Conservation (phyloP, 2,888 invertebrate genomes). For the Julus scanicus region DNA sequence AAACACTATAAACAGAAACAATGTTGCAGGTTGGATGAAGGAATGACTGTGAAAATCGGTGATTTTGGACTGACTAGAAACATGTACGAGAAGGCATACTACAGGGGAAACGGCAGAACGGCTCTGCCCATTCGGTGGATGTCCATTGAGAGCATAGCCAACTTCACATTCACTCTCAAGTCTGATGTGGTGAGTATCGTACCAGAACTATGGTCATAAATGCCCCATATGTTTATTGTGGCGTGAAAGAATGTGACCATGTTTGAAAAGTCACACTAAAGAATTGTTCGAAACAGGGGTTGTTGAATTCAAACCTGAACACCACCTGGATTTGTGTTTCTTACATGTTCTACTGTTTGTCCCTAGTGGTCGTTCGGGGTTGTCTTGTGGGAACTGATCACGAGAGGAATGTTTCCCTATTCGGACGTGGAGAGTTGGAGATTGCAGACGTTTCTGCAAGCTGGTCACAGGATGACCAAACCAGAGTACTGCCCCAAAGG, state of each 20-base stretch:
- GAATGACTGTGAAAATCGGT: conserved; percentile 68
- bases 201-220: no score
- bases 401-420: conserved; percentile 68
- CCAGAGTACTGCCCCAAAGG: neutral
- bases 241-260: no score
- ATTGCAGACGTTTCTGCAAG: neutral
- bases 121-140: conserved; percentile 70
- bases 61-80: conserved; percentile 72
- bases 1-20: neutral
- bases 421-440: conserved; percentile 69
- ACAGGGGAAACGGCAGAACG: conserved; percentile 66
- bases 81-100: conserved; percentile 69
- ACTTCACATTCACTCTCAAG: conserved; percentile 65
- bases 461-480: neutral
- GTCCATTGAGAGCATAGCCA: conserved; percentile 68
- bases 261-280: no score
- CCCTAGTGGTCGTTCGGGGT: conserved; percentile 68
- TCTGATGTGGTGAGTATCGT: conserved; percentile 67
- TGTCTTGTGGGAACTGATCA: conserved; percentile 68
- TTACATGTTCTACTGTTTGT: neutral
- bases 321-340: neutral
- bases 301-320: no score
- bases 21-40: conserved; percentile 67
- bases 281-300: no score
- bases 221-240: no score